Conservation (phyloP, 2,113 vertebrate species). For the Dinomys branickii region DNA sequence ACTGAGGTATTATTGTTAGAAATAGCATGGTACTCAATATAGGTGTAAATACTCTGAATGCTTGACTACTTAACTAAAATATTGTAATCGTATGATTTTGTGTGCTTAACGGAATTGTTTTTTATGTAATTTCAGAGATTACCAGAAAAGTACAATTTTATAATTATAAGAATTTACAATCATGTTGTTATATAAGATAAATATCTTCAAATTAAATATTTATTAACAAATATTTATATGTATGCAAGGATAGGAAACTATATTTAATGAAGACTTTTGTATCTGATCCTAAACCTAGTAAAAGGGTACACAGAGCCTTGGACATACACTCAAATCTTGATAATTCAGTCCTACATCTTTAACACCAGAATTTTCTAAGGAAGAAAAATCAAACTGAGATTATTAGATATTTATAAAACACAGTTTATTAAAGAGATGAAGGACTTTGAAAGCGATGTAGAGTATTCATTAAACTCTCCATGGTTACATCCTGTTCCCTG, state of each 20-base stretch:
- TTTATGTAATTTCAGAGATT: neutral
- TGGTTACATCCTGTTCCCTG: neutral
- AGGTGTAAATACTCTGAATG: neutral
- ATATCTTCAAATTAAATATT: neutral
- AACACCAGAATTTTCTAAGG: neutral
- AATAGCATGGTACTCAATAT: neutral
- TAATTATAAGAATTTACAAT: neutral
- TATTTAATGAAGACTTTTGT: neutral
- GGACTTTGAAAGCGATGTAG: neutral
- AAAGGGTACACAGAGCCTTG: accelerated
- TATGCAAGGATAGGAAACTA: neutral
- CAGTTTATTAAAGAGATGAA: neutral
- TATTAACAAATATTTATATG: neutral
- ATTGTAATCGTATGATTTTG: neutral
- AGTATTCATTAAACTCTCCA: neutral
- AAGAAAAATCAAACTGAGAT: neutral
- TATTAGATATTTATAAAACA: neutral
- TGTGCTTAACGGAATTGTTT: neutral
- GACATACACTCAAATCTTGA: neutral
- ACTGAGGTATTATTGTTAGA: neutral
- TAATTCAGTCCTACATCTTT: neutral
- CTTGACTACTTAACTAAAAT: neutral
- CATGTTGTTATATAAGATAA: neutral
- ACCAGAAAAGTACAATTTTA: neutral
- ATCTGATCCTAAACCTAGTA: neutral